Base-by-base conservation (phyloP, 1,140 invertebrate genomes). In the Oscheius sp. region DNA sequence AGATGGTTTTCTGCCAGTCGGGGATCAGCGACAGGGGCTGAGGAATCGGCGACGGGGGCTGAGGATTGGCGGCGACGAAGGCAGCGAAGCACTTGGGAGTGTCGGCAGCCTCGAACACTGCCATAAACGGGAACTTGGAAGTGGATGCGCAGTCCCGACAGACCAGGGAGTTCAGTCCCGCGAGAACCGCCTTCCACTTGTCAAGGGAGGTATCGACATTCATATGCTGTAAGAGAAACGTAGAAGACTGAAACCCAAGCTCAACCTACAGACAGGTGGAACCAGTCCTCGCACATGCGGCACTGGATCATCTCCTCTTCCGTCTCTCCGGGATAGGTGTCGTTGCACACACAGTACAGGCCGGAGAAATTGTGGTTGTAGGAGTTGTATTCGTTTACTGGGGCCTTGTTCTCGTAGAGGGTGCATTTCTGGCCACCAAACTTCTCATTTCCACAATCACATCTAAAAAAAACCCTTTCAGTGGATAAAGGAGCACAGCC, bases 221-320 rank as follows among this genome's bases (percentile, higher is more conserved):
- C 2, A 75, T 32, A 34, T 76, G 74, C 73, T 76, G 26, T 10
- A 76, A 55, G n/a, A 2, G 1, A 45, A 68, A 42, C 28, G 20
- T 45, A 31, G 32, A 20, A n/a, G n/a, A n/a, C n/a, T n/a, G 26
- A 28, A 76, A 55, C 1, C 4, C 76, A 49, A 31, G 29, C 3
- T 63, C 31, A 52, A 68, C 75, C 20, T 23, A 79, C 61, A 34
- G 36, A 20, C 1, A 45, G 13, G 66, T 98, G 95, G 81, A 91
- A 94, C 97, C 97, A 99, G 85, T 99, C 96, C 86, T 99, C 96
- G 86, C 96, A 99, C 63, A 97, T 87, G 55, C 91, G 88, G 82
- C 97, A 99, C 82, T 98, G 96, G 45, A 97, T 90, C 95, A 98
- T 99, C 80, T 93, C 91, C 87, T 95, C 93, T 65, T 91, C 90